Conservation (phyloP, 1,140 invertebrate genomes). For the Berghia stephanieae region DNA sequence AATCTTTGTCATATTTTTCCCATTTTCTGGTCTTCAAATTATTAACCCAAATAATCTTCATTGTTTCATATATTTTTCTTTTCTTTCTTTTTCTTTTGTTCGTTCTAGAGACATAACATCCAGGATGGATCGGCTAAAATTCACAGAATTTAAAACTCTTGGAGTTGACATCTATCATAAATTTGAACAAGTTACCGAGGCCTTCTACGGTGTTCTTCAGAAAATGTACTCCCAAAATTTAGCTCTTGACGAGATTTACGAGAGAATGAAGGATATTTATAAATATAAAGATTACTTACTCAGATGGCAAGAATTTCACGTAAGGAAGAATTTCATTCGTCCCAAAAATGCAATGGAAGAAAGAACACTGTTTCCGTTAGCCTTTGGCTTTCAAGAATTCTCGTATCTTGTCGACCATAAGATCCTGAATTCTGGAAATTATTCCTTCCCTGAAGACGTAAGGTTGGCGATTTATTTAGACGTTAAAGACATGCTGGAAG, state of each 20-base stretch:
- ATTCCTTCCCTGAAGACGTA: neutral
- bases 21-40: no score
- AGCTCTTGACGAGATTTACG: neutral
- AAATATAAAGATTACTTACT: slow-evolving; percentile 38
- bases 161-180: neutral
- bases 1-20: no score
- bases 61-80: no score
- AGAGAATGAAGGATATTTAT: slow-evolving; percentile 17
- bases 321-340: slow-evolving; percentile 48
- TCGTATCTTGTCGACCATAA: neutral
- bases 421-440: slow-evolving; percentile 14
- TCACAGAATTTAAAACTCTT: neutral
- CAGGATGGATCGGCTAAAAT: neutral
- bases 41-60: no score
- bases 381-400: slow-evolving; percentile 38
- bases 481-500: slow-evolving; percentile 25
- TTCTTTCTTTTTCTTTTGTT: no score
- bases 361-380: slow-evolving; percentile 42
- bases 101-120: neutral
- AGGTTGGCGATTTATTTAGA: slow-evolving; percentile 31
- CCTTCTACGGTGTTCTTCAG: neutral
- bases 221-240: neutral
- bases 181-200: neutral
- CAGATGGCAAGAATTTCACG: slow-evolving; percentile 42
- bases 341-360: slow-evolving; percentile 51